Evolutionary conservation across 1,140 invertebrate genomes (phyloP), one percentile per base, ranked within the genome.

Genomic region (Aplysia californica): DNA sequence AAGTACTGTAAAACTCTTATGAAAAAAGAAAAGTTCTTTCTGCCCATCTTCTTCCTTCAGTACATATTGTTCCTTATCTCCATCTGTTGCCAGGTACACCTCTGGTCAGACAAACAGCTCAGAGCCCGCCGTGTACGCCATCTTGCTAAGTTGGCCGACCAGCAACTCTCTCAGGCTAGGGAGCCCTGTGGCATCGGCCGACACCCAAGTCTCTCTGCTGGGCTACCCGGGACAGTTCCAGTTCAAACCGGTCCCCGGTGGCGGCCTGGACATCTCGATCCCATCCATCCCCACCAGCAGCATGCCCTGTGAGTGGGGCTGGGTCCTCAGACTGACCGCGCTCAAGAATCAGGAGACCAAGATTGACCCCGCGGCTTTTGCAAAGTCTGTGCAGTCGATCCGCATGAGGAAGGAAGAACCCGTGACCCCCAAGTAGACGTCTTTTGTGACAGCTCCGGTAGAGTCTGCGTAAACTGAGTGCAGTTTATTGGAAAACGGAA

Each of bases 251-350:
- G 36, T 31, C 3, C 5, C 64, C 10, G 23, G 29, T 18, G 74
- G 75, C 18, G 82, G 82, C 21, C 77, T 86, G 26, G 41, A n/a
- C 0, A 74, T 86, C 36, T 59, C 36, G 1, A 71, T 86, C n/a
- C 85, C 85, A 18, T n/a, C 66, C 33, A 76, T 85, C 31, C 76
- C 80, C 18, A 26, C 68, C n/a, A 73, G 50, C 31, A 31, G 71
- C 20, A 79, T 85, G 72, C 79, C 82, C 0, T 83, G 83, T 38
- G 38, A 81, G 56, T 81, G 80, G 82, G 84, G 80, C 4, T 86
- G 84, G 84, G 77, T 79, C 18, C 74, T 86, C 50, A 81, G 77
- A 23, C 4, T 84, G 44, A 75, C 71, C 36, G 77, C 64, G 10
- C 66, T 81, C 1, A 26, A 31, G 15, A 80, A 77, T 33, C 75